Conservation (phyloP, 2,797 vertebrate species). For the Myioborus miniatus region DNA sequence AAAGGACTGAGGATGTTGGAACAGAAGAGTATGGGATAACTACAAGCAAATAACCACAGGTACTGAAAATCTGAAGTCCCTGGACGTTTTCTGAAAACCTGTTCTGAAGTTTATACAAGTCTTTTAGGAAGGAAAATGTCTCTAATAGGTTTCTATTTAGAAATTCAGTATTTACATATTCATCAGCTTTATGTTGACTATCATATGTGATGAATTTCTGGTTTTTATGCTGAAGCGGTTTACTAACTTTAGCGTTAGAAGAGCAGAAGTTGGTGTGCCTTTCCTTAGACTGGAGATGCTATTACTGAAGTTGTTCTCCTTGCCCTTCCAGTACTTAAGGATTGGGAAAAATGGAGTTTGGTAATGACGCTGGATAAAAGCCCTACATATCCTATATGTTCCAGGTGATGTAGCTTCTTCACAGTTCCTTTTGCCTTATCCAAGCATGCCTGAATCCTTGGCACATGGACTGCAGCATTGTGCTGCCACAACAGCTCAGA, state of each 20-base stretch:
- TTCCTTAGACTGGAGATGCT: background rate
- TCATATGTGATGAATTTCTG: background rate
- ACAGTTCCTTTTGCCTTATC: background rate
- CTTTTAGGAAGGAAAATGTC: background rate
- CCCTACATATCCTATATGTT: background rate
- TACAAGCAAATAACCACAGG: background rate
- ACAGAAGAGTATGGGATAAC: background rate
- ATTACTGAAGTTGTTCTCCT: background rate
- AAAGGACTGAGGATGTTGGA: background rate
- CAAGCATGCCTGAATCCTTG: background rate
- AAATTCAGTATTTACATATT: background rate
- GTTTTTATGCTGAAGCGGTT: background rate
- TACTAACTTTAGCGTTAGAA: background rate
- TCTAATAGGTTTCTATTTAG: background rate
- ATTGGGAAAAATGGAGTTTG: background rate
- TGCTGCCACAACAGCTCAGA: background rate
- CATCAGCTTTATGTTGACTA: background rate
- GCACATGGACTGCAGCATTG: background rate
- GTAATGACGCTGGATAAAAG: background rate
- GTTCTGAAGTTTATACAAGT: background rate
- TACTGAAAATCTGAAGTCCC: background rate
- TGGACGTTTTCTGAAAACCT: background rate
- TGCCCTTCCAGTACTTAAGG: background rate
- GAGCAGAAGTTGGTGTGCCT: background rate
- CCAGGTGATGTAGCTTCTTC: background rate